Evolutionary conservation across 2,797 vertebrate species (phyloP), one percentile per base, ranked within the genome.

Genomic region (Tragelaphus eurycerus): DNA sequence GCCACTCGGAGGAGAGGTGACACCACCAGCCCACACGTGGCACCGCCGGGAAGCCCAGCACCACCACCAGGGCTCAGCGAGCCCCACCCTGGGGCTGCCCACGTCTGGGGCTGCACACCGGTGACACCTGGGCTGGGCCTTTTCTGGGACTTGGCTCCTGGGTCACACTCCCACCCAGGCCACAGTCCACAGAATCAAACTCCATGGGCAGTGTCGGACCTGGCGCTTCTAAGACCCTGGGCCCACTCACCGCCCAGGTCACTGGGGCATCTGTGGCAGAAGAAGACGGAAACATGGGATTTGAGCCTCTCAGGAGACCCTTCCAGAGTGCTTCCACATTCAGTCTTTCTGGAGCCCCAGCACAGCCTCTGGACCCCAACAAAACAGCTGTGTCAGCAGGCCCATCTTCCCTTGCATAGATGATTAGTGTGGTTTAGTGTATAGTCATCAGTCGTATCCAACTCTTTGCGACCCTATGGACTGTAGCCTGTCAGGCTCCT

Each of bases 81-180:
- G 7, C 15, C 27, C 46, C 27, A 23, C 13, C 13, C 25, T 12
- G 12, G 23, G 10, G 10, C 86, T 62, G 6, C 14, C 86, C 89
- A 64, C 13, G 2, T 4, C 23, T 19, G 14, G 34, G 16, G 12
- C 81, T 55, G 7, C 3, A 34, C 86, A 67, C 46, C 2, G 21
- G 38, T 7, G 52, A 34, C 74, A 57, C 27, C 60, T 7, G 89
- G 78, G 74, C 71, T 60, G 46, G 85, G 92, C 46, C 59, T 83
- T 86, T 48, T 43, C 95, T 89, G 81, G 74, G 54, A 55, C 50
- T 59, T 55, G 81, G 31, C 62, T 62, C 79, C 83, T 86, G 23
- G 88, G n/a, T 92, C 71, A 46, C n/a, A 9, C 50, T 64, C 60
- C 29, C 76, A 62, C 43, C 9, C 64, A 48, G 50, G 43, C 62